These are phyloP conservation scores for Cherax destructor DNA, from an alignment of 1,140 invertebrate genomes.

Conservation along the genomic window DNA sequence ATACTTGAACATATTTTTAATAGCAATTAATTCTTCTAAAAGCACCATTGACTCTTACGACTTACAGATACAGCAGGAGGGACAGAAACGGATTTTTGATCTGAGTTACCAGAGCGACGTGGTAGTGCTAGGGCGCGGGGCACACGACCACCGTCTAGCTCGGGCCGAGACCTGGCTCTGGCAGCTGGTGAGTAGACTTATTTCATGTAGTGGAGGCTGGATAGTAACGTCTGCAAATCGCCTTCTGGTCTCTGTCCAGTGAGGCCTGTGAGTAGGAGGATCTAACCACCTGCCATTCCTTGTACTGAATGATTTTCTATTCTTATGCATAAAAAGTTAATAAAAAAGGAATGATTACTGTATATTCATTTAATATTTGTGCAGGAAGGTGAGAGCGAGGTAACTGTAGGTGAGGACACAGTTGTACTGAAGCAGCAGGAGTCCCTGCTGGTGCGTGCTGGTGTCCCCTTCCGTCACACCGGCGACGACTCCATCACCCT, in stretches of 20 bases:
- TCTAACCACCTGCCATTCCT: too few species aligned
- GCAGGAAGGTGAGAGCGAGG: constrained; percentile 62
- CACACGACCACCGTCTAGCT: constrained; percentile 72
- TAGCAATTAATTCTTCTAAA: too few species aligned
- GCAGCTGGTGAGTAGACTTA: constrained; percentile 74
- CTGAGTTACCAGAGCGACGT: constrained; percentile 74
- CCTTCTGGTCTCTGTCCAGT: too few species aligned
- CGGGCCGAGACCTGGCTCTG: constrained; percentile 75
- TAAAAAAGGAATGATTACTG: too few species aligned
- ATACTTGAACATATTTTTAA: too few species aligned
- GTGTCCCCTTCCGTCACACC: constrained; percentile 39
- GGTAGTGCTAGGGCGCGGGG: constrained; percentile 74
- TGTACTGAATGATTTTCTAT: too few species aligned
- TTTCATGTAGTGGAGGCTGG: too few species aligned
- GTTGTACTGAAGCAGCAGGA: constrained; percentile 28
- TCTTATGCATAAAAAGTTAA: too few species aligned
- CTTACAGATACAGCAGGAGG: constrained; percentile 70
- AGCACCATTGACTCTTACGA: not conserved
- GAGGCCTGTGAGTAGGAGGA: too few species aligned
- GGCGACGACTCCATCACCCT: constrained; percentile 42
- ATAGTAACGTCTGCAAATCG: too few species aligned
- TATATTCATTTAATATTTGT: too few species aligned
- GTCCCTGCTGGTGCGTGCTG: constrained; percentile 44
- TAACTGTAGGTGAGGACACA: constrained; percentile 19
- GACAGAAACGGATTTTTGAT: constrained; percentile 67